Conservation (phyloP, 2,797 vertebrate species). For the Channallabes apus region DNA sequence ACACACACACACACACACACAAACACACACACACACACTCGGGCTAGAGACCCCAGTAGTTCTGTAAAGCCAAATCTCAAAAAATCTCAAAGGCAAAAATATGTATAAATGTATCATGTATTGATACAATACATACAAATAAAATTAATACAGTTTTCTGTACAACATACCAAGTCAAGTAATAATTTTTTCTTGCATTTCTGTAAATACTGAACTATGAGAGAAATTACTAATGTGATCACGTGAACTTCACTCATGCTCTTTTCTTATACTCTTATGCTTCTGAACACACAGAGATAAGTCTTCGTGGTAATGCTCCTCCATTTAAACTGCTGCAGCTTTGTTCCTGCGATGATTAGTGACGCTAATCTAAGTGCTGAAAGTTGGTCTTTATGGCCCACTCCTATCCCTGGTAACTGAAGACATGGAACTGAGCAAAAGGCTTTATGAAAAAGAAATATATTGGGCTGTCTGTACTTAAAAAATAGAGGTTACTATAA, state of each 20-base stretch:
- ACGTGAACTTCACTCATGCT: not conserved
- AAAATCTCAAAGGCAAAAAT: not conserved
- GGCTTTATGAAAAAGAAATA: slow-evolving; percentile 6
- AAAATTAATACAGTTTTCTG: not conserved
- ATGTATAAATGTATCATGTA: not conserved
- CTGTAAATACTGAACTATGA: not conserved
- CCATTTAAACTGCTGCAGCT: not conserved
- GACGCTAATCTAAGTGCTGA: not conserved
- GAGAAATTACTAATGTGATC: not conserved
- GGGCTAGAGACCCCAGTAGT: not conserved
- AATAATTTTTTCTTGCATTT: not conserved
- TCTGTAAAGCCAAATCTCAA: not conserved
- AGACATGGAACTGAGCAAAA: slow-evolving; percentile 54
- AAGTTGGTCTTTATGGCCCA: not conserved
- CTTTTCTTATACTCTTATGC: not conserved
- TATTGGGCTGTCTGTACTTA: not conserved
- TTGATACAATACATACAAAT: not conserved
- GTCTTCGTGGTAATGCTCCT: not conserved
- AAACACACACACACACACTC: not conserved
- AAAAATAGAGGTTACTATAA: not conserved
- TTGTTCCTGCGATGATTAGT: too few relatives aligned
- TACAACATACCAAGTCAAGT: not conserved
- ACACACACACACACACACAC: slow-evolving; percentile 11
- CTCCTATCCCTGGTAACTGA: not conserved
- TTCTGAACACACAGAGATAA: slow-evolving; percentile 49